These are phyloP conservation scores for Nemapogon koenigi DNA, from an alignment of 2,888 invertebrate species.

Conservation along the genomic window DNA sequence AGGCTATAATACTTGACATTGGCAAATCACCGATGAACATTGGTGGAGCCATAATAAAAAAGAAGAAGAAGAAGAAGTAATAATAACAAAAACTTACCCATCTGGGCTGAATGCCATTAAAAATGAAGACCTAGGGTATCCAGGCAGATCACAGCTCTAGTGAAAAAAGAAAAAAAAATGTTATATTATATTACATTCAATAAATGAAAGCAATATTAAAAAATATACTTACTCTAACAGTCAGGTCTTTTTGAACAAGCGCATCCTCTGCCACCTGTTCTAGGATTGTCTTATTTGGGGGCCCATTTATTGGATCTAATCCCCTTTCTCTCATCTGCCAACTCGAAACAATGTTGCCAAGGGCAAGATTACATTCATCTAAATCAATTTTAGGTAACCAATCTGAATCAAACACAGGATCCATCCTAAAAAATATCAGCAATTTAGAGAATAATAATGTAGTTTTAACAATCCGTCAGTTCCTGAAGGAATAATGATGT, in stretches of 20 bases:
- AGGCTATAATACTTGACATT: no score
- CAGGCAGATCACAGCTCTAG: conserved; percentile 75
- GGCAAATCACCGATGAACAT: no score
- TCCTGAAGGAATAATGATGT: no score
- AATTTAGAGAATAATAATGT: no score
- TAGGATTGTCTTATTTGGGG: conserved; percentile 56
- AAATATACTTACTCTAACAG: conserved; percentile 44
- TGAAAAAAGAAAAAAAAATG: conserved; percentile 23
- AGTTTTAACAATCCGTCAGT: no score
- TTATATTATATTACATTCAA: neutral
- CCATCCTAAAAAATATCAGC: conserved; percentile 43
- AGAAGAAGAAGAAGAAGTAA: neutral
- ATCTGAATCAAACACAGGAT: conserved; percentile 46
- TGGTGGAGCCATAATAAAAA: no score
- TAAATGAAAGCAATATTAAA: no score
- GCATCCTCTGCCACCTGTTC: conserved; percentile 71
- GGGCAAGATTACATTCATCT: conserved; percentile 34
- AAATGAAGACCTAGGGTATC: conserved; percentile 80
- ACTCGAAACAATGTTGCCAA: conserved; percentile 45
- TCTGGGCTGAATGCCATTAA: conserved; percentile 89
- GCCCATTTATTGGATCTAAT: conserved; percentile 37
- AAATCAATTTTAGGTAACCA: conserved; percentile 51
- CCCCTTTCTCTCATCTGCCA: conserved; percentile 57
- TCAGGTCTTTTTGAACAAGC: conserved; percentile 65
- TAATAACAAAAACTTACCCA: conserved; percentile 64